Evolutionary conservation across 2,113 vertebrate species (phyloP), one percentile per base, ranked within the genome.

Genomic region (Amphilophus citrinellus): DNA sequence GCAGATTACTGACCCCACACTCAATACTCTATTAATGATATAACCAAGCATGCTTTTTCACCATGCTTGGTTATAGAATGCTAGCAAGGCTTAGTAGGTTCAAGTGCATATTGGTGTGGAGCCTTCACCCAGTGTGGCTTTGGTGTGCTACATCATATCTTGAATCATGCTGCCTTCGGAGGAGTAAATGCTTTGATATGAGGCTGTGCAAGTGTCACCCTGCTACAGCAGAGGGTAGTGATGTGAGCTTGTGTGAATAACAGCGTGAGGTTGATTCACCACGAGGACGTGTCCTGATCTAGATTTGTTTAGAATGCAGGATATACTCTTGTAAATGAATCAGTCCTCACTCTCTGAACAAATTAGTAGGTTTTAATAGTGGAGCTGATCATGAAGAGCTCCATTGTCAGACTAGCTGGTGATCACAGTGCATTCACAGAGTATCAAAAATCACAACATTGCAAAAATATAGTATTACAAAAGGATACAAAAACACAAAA

Each of bases 21-120:
- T 7, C 11, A 50, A 11, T 50, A 50, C 10, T 50, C 0, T 30
- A 50, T 71, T 50, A 47, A 50, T 30, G 50, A 0, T 68, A 47
- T 0, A 68, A 68, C 27, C 42, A 68, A 66, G 14, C 18, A 30
- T 68, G 13, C 47, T 68, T 47, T 68, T 18, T 27, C 42, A 68
- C 6, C 44, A 71, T 71, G 24, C 3, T 1, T 71, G 15, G 50
- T 20, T 47, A 71, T 50, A 53, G 47, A 50, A 71, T 68, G 22
- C 47, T 68, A 27, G 15, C 22, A 47, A 66, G 44, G 24, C 10
- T 71, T 50, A 32, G 44, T 71, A 50, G 66, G 42, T 71, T 71
- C 24, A 50, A 53, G 44, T 71, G 66, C 42, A 73, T 32, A 4
- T 53, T 4, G 11, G 44, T 53, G 66, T 53, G 17, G 1, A 73